Percentiles rank a stretch among this genome's conserved stretches.
These are phyloP conservation scores for Myotis pilosus DNA, from an alignment of 2,797 vertebrate genomes.

Conservation along the genomic window DNA sequence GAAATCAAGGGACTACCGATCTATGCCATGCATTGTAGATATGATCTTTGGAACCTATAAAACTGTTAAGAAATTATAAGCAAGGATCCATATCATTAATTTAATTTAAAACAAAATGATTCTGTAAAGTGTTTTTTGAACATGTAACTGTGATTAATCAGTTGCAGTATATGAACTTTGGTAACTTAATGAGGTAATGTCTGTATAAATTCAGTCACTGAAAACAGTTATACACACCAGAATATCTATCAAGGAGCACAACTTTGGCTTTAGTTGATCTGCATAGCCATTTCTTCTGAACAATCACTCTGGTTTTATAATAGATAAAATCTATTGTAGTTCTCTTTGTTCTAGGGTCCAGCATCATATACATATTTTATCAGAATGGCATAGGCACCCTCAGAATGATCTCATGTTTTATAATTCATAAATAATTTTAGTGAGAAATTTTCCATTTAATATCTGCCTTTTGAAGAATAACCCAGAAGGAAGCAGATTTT, in stretches of 20 bases:
- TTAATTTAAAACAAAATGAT: background rate
- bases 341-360: background rate
- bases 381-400: background rate
- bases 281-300: background rate
- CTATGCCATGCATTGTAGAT: background rate
- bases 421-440: constrained; percentile 27
- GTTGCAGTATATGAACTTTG: background rate
- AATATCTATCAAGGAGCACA: background rate
- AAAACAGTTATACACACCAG: background rate
- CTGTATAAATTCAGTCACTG: background rate
- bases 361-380: background rate
- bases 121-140: background rate
- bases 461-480: background rate
- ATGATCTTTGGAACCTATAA: background rate
- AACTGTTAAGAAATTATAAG: background rate
- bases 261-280: background rate
- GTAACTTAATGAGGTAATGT: constrained; percentile 4
- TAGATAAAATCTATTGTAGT: background rate
- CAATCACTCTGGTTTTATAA: background rate
- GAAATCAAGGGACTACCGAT: background rate
- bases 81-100: background rate
- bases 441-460: background rate
- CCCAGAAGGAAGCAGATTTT: background rate
- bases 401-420: constrained; percentile 12
- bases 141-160: background rate